Base-by-base conservation (phyloP, 2,113 vertebrate genomes). In the Hiodon tergisus region DNA sequence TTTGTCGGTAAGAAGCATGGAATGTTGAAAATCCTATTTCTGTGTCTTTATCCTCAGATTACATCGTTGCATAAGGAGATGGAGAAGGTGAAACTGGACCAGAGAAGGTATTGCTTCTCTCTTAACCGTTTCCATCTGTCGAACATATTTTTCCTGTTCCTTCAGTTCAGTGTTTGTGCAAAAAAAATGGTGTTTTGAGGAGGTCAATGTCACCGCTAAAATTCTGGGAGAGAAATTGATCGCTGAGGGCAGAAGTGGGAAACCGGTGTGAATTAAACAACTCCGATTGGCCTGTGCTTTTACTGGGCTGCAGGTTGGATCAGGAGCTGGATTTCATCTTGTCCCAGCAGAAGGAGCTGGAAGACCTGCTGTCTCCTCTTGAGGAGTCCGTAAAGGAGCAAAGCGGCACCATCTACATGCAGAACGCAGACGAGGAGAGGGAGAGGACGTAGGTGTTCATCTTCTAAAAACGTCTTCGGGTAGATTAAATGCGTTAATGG, bases 291-390 rank as follows among this genome's bases (percentile, higher is more conserved):
- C 10, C 16, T 4, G 61, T n/a, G 47, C 8, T 2, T 5, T 58
- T 31, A 31, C 53, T 31, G 47, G 65, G 59, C 71, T 66, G 9
- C 80, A 93, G 95, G 68, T 82, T 98, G 78, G 96, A 99, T 86
- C 96, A 99, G 86, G 97, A 98, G 14, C 90, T 99, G 1, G 97
- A 98, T 76, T 99, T 98, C 85, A 99, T 98, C 85, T 85, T 99
- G 71, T 98, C 96, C 0, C 97, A 99, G 81, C 97, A 99, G 89
- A 98, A 98, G 66, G 97, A 99, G 86, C 90, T 99, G 81, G 97
- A 98, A 78, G 96, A 98, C 81, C 83, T 99, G 78, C 83, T 99
- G 55, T 90, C 86, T 55, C 96, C 97, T 0, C 88, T 99, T 14
- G 97, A 99, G 81, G 96, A 98, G 79, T 94, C 95, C 0, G 96